Evolutionary conservation across 2,888 invertebrate species (phyloP).

Genomic region (Bombylius major): DNA sequence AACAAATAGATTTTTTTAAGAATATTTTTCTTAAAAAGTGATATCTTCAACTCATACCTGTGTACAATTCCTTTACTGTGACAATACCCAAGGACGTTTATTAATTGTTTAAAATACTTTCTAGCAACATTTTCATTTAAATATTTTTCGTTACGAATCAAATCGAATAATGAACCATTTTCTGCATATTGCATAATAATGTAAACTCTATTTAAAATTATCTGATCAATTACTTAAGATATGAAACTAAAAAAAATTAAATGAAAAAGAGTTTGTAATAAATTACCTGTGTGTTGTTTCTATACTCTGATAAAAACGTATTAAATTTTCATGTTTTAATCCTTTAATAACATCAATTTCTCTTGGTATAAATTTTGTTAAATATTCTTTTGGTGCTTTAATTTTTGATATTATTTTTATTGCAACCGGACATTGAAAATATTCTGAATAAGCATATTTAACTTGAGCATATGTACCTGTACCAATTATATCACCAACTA

Average conservation of each 20-base stretch:
- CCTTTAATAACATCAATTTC: neutral
- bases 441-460: slow-evolving; percentile 61
- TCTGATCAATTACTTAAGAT: too few relatives aligned
- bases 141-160: slow-evolving; percentile 57
- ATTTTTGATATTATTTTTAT: slow-evolving; percentile 47
- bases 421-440: slow-evolving; percentile 61
- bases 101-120: slow-evolving; percentile 58
- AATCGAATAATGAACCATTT: slow-evolving; percentile 65
- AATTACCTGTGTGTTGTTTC: neutral
- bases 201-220: slow-evolving; percentile 50
- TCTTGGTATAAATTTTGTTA: slow-evolving; percentile 57
- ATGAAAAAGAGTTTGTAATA: too few relatives aligned
- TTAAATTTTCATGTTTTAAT: slow-evolving; percentile 35
- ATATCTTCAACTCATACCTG: slow-evolving; percentile 1
- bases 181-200: slow-evolving; percentile 76
- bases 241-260: neutral
- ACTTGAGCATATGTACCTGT: slow-evolving; percentile 76
- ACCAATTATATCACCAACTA: slow-evolving; percentile 61
- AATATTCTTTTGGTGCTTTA: slow-evolving; percentile 40
- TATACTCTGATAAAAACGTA: neutral
- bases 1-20: too few relatives aligned
- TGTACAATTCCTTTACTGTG: neutral
- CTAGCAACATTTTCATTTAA: slow-evolving; percentile 57
- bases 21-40: too few relatives aligned
- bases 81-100: slow-evolving; percentile 42